phyloP scores from a whole-genome alignment of 2,113 vertebrate species.

The Corvus moneduloides region DNA sequence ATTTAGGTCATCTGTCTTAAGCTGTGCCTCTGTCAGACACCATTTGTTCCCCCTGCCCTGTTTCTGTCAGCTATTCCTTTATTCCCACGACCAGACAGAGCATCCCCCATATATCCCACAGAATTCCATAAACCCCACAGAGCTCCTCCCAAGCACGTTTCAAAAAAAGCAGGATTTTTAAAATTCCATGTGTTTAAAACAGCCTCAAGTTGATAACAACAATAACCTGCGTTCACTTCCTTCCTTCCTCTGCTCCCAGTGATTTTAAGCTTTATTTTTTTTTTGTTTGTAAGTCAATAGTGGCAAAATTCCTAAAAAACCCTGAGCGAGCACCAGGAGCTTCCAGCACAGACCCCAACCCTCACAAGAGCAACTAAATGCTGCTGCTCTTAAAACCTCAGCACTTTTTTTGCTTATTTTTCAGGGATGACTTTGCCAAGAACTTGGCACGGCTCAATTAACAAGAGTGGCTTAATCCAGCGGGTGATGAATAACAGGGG shows the following conservation, averaged over 20 bases:
- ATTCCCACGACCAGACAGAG: background rate
- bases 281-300: background rate
- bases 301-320: constrained; percentile 41
- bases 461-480: background rate
- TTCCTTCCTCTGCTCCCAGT: constrained; percentile 43
- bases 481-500: constrained; percentile 19
- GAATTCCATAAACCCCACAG: background rate
- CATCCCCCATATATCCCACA: background rate
- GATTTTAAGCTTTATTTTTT: background rate
- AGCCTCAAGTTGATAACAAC: constrained; percentile 34
- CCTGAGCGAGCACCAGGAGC: background rate
- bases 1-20: constrained; percentile 34
- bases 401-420: background rate
- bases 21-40: background rate
- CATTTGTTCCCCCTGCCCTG: background rate
- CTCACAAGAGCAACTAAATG: fast-evolving
- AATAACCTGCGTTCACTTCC: constrained; percentile 41
- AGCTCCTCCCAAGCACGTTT: background rate
- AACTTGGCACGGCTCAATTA: background rate
- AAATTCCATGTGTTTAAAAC: constrained; percentile 2
- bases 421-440: constrained; percentile 4
- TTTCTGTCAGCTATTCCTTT: background rate
- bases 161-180: background rate
- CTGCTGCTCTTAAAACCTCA: constrained; percentile 4
- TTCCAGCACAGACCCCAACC: background rate